Evolutionary conservation across 2,888 invertebrate species (phyloP).

Genomic region (Creontiades dilutus): DNA sequence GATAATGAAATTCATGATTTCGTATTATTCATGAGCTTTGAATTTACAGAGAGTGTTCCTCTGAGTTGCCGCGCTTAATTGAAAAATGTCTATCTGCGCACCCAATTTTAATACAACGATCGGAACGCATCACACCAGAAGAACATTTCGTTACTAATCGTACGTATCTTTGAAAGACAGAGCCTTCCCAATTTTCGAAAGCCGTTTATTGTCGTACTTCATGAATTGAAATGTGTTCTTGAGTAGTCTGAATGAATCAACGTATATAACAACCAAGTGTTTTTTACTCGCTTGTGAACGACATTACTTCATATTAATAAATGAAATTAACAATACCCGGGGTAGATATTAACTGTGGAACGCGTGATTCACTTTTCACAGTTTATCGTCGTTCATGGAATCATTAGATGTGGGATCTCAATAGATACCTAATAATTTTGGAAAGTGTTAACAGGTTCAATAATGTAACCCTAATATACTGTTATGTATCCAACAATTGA

Average conservation of each 20-base stretch:
- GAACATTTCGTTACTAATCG: neutral
- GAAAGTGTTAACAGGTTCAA: too few species aligned
- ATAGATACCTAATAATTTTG: too few species aligned
- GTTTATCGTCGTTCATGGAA: too few species aligned
- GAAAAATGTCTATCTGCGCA: constrained; percentile 3
- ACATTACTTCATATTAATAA: too few species aligned
- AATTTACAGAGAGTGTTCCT: neutral
- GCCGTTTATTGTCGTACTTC: neutral
- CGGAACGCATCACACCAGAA: neutral
- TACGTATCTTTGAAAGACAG: neutral
- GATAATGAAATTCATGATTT: constrained; percentile 26
- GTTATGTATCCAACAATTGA: neutral
- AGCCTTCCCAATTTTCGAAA: neutral
- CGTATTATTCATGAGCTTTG: constrained; percentile 54
- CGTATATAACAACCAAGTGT: too few species aligned
- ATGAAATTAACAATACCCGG: too few species aligned
- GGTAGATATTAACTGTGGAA: too few species aligned
- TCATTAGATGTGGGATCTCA: too few species aligned
- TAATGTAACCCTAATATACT: too few species aligned
- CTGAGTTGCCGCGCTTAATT: constrained; percentile 10
- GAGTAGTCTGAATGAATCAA: too few species aligned
- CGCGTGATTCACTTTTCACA: too few species aligned
- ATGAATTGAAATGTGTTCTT: neutral
- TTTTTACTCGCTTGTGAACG: too few species aligned
- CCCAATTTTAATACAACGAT: constrained; percentile 27